A percentile compares a stretch with the other conserved stretches of the same genome.
phyloP scores from a whole-genome alignment of 2,797 vertebrate genomes.

The Phrynocephalus guinanensis region DNA sequence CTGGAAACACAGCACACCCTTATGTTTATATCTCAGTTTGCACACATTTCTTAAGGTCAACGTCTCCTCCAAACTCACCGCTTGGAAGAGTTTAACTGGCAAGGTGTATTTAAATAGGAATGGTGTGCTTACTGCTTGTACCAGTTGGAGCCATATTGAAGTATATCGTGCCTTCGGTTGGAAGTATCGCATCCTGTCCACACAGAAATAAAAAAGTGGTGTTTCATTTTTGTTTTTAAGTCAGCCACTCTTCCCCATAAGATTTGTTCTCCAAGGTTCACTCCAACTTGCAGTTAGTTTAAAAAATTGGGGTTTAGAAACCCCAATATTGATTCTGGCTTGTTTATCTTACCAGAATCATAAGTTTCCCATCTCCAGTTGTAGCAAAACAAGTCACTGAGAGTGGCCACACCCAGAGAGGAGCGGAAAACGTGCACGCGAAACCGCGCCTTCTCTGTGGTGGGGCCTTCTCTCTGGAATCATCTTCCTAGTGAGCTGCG shows the following conservation, averaged over 20 bases:
- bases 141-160: not conserved
- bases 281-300: not conserved
- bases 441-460: too few relatives aligned
- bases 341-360: not conserved
- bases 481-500: too few relatives aligned
- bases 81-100: not conserved
- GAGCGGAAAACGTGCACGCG: too few relatives aligned
- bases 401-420: too few relatives aligned
- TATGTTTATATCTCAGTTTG: not conserved
- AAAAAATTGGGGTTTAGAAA: not conserved
- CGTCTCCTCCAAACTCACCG: too few relatives aligned
- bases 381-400: too few relatives aligned
- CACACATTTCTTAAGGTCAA: not conserved
- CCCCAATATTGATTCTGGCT: not conserved
- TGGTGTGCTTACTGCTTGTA: not conserved
- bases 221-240: not conserved
- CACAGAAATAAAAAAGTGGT: not conserved
- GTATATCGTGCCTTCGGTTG: not conserved
- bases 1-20: not conserved
- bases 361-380: too few relatives aligned
- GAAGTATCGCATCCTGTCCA: not conserved
- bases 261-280: not conserved
- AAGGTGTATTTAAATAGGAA: not conserved
- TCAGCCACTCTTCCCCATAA: not conserved
- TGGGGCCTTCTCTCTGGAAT: too few relatives aligned